phyloP scores from a whole-genome alignment of 2,888 invertebrate genomes.

The Thecophora atra region DNA sequence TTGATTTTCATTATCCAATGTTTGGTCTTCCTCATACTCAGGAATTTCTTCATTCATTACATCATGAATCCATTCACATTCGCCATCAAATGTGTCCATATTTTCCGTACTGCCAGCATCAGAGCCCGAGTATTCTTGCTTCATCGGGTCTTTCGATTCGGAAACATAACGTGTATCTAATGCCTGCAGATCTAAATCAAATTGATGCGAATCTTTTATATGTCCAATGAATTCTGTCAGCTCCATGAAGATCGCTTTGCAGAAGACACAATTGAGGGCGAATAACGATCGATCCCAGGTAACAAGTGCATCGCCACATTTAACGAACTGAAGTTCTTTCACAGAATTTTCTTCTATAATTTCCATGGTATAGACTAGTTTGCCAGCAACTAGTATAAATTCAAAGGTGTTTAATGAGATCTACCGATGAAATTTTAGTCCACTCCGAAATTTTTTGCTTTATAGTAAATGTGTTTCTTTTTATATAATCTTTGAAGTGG shows the following conservation, averaged over 20 bases:
- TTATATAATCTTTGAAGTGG: too few species aligned
- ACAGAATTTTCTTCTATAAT: too few species aligned
- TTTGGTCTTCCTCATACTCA: too few species aligned
- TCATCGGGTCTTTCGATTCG: too few species aligned
- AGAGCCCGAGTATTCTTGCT: background rate
- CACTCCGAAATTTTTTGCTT: too few species aligned
- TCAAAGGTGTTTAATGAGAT: too few species aligned
- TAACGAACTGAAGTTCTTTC: background rate
- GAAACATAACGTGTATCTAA: too few species aligned
- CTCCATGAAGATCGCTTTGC: slow-evolving; percentile 9
- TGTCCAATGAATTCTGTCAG: background rate
- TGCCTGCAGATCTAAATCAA: background rate
- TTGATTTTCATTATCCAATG: background rate
- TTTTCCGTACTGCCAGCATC: background rate
- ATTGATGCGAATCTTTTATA: background rate
- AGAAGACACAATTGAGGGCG: slow-evolving; percentile 11
- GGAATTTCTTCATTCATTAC: too few species aligned
- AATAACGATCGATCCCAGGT: slow-evolving; percentile 5
- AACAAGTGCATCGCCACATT: slow-evolving; percentile 14
- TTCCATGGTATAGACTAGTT: too few species aligned
- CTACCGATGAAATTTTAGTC: too few species aligned
- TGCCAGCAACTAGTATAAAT: too few species aligned
- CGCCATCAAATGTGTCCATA: background rate
- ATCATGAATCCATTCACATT: background rate
- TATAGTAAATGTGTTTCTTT: too few species aligned